Conservation (phyloP, 2,888 invertebrate species). For the Deroplatys truncata region DNA sequence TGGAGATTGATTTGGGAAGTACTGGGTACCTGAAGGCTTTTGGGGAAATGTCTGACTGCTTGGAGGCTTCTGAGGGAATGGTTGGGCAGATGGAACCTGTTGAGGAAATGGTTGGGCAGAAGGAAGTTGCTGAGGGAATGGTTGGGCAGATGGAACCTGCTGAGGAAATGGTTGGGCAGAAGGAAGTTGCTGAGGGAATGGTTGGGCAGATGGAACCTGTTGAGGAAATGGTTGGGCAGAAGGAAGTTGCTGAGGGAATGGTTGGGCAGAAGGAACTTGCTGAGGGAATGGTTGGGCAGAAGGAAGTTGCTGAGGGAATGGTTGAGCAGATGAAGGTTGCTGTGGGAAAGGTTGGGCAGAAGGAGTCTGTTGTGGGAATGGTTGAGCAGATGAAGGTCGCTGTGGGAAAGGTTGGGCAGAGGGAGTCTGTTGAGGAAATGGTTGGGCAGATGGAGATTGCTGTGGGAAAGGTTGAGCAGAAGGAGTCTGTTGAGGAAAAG, state of each 20-base stretch:
- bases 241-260: neutral
- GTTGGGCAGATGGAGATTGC: neutral
- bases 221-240: neutral
- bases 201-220: conserved; percentile 25
- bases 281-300: conserved; percentile 35
- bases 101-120: neutral
- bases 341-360: neutral
- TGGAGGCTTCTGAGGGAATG: neutral
- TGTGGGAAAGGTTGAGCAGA: conserved; percentile 11
- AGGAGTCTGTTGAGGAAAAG: neutral
- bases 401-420: conserved; percentile 5
- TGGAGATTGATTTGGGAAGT: conserved; percentile 37
- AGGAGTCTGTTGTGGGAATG: neutral
- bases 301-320: conserved; percentile 39
- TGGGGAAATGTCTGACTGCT: conserved; percentile 31
- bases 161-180: conserved; percentile 14
- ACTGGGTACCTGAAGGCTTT: conserved; percentile 39
- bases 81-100: neutral
- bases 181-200: conserved; percentile 21
- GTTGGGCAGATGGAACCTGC: neutral
- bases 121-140: neutral
- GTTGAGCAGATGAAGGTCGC: neutral
- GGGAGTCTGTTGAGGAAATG: neutral
- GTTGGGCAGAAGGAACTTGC: neutral
- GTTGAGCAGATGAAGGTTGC: conserved; percentile 35